Evolutionary conservation across 2,888 invertebrate genomes (phyloP).

Genomic region (Eilema griseolum): DNA sequence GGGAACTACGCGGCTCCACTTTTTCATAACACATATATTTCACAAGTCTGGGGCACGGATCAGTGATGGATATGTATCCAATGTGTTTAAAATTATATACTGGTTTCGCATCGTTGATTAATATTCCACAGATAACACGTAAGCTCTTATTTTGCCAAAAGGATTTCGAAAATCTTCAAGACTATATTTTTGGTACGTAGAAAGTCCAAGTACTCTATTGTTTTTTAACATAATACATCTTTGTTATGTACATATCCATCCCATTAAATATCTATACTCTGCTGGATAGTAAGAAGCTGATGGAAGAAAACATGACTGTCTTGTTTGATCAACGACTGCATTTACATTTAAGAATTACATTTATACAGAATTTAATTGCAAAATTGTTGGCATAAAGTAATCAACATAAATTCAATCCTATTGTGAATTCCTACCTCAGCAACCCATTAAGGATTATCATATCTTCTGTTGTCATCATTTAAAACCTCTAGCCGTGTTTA

Average conservation of each 20-base stretch:
- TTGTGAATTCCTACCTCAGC: constrained; percentile 39
- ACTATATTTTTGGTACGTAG: not conserved
- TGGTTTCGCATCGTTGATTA: constrained; percentile 17
- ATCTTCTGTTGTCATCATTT: constrained; percentile 37
- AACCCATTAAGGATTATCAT: constrained; percentile 37
- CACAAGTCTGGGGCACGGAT: constrained; percentile 14
- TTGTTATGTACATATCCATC: too few species aligned
- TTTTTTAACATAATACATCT: too few species aligned
- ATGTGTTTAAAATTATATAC: not conserved
- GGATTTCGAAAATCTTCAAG: constrained; percentile 20
- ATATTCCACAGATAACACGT: constrained; percentile 15
- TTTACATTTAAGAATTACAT: constrained; percentile 5
- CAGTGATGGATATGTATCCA: not conserved
- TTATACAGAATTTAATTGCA: constrained; percentile 9
- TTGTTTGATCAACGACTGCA: not conserved
- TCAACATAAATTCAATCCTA: constrained; percentile 23
- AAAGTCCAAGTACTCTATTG: not conserved
- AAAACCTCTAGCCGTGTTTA: constrained; percentile 26
- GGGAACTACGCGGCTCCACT: too few species aligned
- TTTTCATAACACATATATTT: constrained; percentile 27
- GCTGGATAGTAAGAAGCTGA: too few species aligned
- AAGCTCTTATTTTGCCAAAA: constrained; percentile 20
- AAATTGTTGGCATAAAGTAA: constrained; percentile 10
- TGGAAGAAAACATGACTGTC: not conserved
- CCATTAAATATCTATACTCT: too few species aligned